Base-by-base conservation (phyloP, 1,140 invertebrate genomes). In the Anastrepha obliqua region DNA sequence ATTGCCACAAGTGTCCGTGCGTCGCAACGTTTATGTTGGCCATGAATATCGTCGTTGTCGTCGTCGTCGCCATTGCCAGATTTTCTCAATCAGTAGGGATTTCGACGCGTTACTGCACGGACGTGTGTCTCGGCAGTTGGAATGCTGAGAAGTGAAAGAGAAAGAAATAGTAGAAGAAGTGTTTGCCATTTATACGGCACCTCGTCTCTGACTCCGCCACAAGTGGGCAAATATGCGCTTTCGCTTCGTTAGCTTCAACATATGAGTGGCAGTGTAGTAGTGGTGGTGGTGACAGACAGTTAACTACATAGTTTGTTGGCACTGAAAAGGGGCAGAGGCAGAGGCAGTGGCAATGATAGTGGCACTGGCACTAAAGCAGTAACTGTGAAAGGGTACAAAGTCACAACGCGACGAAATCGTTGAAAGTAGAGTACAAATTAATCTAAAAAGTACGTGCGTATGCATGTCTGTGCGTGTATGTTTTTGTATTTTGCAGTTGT, bases 1-100 rank as follows among this genome's bases (percentile, higher is more conserved):
- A 42, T n/a, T 81, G 74, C 74, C 74, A 81, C 74, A 81, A 81
- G 74, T 81, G 74, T 81, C 74, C 74, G 74, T 81, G 74, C 74
- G 74, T 81, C 9, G 44, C 47, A 47, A 3, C 74, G 74, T 44
- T 11, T 51, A 20, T 81, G 74, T 42, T 55, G 44, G 74, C 74
- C 47, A 51, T 55, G 13, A 29, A 15, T 51, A 15, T 13, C 39
- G 20, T n/a, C 7, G 47, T 42, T 17, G 17, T 17, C 47, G 7
- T 1, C 13, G 20, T 20, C 6, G 47, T 42, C n/a, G 17, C 5
- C 74, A 81, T 29, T 29, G 29, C 47, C 67, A 39, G 67, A 74
- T 74, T 74, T 6, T 74, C 9, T 5, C 74, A 51, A 55, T 81
- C 42, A 81, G 74, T 81, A 81, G 74, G 74, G 47, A 81, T 81